Conservation (phyloP, 2,113 vertebrate genomes). For the Probosciger aterrimus region DNA sequence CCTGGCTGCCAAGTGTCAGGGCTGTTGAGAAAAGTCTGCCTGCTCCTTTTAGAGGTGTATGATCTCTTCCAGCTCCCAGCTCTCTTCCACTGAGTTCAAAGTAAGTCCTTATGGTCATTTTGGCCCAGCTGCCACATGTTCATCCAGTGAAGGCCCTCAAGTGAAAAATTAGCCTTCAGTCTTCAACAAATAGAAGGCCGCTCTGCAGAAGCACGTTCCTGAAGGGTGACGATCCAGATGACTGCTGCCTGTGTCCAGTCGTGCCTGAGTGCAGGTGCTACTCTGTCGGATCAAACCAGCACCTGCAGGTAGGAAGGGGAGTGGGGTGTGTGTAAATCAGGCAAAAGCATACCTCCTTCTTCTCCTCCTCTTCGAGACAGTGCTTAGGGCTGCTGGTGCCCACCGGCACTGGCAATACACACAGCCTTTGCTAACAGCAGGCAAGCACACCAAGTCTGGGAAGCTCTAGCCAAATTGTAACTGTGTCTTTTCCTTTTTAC, state of each 20-base stretch:
- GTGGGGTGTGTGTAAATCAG: neutral
- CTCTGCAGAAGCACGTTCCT: neutral
- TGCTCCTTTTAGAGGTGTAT: neutral
- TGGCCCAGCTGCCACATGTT: neutral
- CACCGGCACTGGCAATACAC: rapidly evolving
- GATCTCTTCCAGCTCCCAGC: neutral
- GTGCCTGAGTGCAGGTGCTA: neutral
- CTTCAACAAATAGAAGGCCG: neutral
- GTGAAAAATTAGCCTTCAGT: neutral
- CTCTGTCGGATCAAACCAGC: neutral
- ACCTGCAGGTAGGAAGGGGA: neutral
- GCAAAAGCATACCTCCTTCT: neutral
- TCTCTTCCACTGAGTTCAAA: neutral
- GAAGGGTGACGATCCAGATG: rapidly evolving
- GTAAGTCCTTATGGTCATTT: neutral
- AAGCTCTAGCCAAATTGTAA: neutral
- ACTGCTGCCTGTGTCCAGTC: neutral
- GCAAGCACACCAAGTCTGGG: neutral
- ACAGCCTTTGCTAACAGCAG: neutral
- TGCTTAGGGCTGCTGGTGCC: rapidly evolving
- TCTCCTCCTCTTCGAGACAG: neutral
- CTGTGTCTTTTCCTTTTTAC: neutral
- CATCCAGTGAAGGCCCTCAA: neutral
- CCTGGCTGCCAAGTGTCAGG: neutral
- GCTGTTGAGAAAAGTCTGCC: neutral